Base-by-base conservation (phyloP, 2,113 vertebrate genomes). In the Psilopogon haemacephalus region DNA sequence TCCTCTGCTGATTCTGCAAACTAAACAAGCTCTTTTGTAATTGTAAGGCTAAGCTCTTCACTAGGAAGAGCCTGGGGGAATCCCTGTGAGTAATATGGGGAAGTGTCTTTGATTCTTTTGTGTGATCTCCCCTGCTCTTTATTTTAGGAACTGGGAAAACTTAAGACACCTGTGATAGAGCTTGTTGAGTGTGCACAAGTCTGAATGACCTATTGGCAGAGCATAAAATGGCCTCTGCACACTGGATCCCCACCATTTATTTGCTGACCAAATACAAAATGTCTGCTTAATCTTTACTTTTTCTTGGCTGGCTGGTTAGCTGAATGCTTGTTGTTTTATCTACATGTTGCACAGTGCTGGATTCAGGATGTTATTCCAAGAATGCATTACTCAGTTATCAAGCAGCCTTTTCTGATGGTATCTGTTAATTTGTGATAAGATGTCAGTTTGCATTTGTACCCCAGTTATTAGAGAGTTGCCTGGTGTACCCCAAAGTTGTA, bases 321-420 rank as follows among this genome's bases (percentile, higher is more conserved):
- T 11, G 17, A 38, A 24, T n/a, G 14, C 9, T 58, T 2, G 2
- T 14, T 64, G 28, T 27, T 70, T 20, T 56, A 12, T n/a, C 52
- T 50, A 1, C 1, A 0, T 30, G 12, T 67, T 56, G 28, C 28
- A 16, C 5, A 35, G 28, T n/a, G 28, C 15, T 72, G 24, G 40
- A 46, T 55, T 69, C 14, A 37, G 55, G 10, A 14, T 1, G 2
- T 46, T 37, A 30, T 27, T 58, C n/a, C n/a, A 46, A 40, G 56
- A 7, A 8, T 1, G 1, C 13, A 5, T 71, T 56, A 9, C 26
- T 46, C 38, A 9, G 1, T 54, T 60, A 33, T 30, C 23, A 64
- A 12, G 38, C 20, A 74, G 67, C 12, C 24, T 3, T 17, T 54
- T 63, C 32, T 52, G 63, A 48, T 68, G 59, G 8, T 54, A 27